Evolutionary conservation across 2,888 invertebrate species (phyloP).

Genomic region (Drymonia ruficornis): DNA sequence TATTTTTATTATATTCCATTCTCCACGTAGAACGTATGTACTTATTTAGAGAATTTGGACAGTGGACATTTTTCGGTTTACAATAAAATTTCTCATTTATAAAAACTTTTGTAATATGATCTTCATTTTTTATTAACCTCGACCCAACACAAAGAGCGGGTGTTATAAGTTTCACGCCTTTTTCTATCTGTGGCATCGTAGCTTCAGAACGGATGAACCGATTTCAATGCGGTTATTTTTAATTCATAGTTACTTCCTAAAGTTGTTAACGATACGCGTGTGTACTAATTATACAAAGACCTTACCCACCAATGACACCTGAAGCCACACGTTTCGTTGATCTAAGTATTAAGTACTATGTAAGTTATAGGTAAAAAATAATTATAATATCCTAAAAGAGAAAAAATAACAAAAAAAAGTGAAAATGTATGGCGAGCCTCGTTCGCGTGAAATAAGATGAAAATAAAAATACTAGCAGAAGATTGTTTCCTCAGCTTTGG

Average conservation of each 20-base stretch:
- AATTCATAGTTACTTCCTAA: slow-evolving; percentile 4
- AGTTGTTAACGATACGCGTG: slow-evolving; percentile 47
- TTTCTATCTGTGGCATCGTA: background rate
- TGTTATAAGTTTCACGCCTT: slow-evolving; percentile 1
- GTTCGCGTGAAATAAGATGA: slow-evolving; percentile 65
- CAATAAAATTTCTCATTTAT: slow-evolving; percentile 42
- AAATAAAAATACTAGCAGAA: slow-evolving; percentile 49
- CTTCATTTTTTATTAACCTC: slow-evolving; percentile 29
- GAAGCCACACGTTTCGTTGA: slow-evolving; percentile 80
- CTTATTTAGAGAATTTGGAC: slow-evolving; percentile 42
- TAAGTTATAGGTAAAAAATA: slow-evolving; percentile 79
- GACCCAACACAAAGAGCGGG: background rate
- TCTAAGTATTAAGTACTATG: slow-evolving; percentile 79
- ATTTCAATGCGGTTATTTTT: slow-evolving; percentile 2
- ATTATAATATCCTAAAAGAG: slow-evolving; percentile 66
- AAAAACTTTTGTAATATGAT: slow-evolving; percentile 35
- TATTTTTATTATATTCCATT: slow-evolving; percentile 35
- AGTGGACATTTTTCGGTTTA: slow-evolving; percentile 40
- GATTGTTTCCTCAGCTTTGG: slow-evolving; percentile 51
- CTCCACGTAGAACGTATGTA: slow-evolving; percentile 41
- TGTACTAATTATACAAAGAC: slow-evolving; percentile 71
- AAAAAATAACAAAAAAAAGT: slow-evolving; percentile 61
- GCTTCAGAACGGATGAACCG: background rate
- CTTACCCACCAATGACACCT: slow-evolving; percentile 82
- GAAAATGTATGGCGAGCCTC: slow-evolving; percentile 67